phyloP scores from a whole-genome alignment of 2,797 vertebrate species.

The Craterocephalus amniculus region DNA sequence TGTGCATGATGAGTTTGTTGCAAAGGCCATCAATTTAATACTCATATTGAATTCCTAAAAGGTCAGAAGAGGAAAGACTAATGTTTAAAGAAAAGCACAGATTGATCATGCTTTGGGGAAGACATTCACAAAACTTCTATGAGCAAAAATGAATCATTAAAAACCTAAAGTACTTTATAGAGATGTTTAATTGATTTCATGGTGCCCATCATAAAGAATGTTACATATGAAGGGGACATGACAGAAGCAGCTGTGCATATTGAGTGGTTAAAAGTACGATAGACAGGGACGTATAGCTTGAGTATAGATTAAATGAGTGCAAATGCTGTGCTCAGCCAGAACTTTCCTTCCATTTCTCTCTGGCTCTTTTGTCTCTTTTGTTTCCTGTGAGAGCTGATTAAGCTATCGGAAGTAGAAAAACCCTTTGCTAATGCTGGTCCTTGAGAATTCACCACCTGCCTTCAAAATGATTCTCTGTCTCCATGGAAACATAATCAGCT shows the following conservation, averaged over 20 bases:
- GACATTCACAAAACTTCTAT: background rate
- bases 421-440: conserved; percentile 38
- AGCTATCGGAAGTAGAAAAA: conserved; percentile 63
- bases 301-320: background rate
- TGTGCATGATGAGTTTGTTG: background rate
- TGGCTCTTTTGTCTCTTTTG: conserved; percentile 22
- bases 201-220: background rate
- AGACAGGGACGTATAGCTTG: background rate
- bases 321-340: background rate
- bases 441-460: conserved; percentile 63
- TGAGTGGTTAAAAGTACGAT: conserved; percentile 5
- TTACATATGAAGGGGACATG: conserved; percentile 11
- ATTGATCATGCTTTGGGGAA: background rate
- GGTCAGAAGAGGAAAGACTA: background rate
- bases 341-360: conserved; percentile 27
- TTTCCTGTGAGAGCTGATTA: conserved; percentile 51
- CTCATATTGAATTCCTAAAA: background rate
- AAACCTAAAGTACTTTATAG: background rate
- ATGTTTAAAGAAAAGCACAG: background rate
- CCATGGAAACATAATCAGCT: conserved; percentile 70
- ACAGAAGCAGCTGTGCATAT: background rate
- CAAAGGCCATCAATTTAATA: background rate
- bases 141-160: background rate
- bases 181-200: background rate
- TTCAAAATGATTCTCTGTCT: conserved; percentile 45